These are phyloP conservation scores for Seriola dumerili DNA, from an alignment of 2,113 vertebrate genomes.

Conservation along the genomic window DNA sequence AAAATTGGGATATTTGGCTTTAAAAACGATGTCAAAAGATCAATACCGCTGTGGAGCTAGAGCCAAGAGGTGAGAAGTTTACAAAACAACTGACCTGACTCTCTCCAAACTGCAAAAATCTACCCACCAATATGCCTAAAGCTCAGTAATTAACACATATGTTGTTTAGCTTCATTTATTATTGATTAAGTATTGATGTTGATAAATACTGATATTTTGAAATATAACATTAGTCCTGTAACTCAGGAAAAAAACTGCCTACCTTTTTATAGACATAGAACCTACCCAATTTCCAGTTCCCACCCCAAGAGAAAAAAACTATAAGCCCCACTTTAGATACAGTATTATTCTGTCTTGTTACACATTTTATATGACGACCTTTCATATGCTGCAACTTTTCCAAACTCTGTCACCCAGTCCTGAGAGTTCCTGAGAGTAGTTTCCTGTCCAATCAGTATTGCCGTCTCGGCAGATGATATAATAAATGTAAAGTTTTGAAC, in stretches of 20 bases:
- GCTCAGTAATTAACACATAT: neutral
- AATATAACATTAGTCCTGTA: neutral
- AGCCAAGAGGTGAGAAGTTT: too few species aligned
- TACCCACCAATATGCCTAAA: neutral
- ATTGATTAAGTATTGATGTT: neutral
- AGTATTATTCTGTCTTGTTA: neutral
- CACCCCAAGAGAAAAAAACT: too few species aligned
- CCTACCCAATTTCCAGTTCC: neutral
- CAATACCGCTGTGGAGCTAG: too few species aligned
- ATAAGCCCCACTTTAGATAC: neutral
- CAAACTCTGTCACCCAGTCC: neutral
- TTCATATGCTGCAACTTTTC: neutral
- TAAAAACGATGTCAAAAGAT: too few species aligned
- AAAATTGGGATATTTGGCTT: too few species aligned
- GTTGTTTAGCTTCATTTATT: neutral
- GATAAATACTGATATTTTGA: neutral
- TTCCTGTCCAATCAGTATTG: too few species aligned
- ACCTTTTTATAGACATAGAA: too few species aligned
- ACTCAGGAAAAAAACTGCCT: too few species aligned
- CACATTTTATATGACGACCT: neutral
- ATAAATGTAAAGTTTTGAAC: neutral
- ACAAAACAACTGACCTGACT: neutral
- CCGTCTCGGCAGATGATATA: too few species aligned
- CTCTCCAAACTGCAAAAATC: too few species aligned
- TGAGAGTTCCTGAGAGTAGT: too few species aligned